Percentiles rank a stretch among this genome's conserved stretches.
Evolutionary conservation across 2,113 vertebrate species (phyloP).

Genomic region (Procavia capensis): DNA sequence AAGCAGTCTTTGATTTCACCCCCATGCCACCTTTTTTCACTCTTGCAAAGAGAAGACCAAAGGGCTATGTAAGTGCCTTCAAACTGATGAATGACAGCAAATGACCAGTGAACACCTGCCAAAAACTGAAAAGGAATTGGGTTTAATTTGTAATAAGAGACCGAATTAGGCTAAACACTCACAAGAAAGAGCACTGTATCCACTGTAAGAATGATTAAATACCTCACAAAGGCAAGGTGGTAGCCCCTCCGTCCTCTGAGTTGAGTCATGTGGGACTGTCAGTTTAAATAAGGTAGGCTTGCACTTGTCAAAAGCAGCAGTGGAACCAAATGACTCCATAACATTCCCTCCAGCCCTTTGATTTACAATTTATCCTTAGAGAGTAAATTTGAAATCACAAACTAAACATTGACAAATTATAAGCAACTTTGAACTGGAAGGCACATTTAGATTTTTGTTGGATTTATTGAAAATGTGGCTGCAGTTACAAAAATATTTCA

Average conservation of each 20-base stretch:
- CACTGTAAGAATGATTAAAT: neutral
- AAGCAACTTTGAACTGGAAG: conserved; percentile 24
- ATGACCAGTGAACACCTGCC: neutral
- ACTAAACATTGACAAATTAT: conserved; percentile 43
- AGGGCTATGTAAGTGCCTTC: neutral
- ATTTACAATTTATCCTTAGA: conserved; percentile 33
- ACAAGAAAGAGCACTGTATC: neutral
- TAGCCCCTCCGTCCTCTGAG: neutral
- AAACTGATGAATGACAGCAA: conserved; percentile 38
- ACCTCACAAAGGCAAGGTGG: neutral
- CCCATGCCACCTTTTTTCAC: neutral
- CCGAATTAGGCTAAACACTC: neutral
- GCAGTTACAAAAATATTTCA: neutral
- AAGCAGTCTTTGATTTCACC: neutral
- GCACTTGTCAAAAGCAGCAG: neutral
- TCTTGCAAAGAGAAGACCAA: neutral
- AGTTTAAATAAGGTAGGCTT: conserved; percentile 21
- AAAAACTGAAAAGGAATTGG: conserved; percentile 9
- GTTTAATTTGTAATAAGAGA: neutral
- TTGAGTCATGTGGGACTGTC: neutral
- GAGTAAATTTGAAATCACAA: conserved; percentile 56
- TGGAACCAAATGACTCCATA: neutral
- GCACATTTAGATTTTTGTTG: conserved; percentile 48
- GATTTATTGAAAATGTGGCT: conserved; percentile 37
- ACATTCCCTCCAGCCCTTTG: neutral